phyloP scores from a whole-genome alignment of 2,113 vertebrate genomes.

The Entomyzon cyanotis region DNA sequence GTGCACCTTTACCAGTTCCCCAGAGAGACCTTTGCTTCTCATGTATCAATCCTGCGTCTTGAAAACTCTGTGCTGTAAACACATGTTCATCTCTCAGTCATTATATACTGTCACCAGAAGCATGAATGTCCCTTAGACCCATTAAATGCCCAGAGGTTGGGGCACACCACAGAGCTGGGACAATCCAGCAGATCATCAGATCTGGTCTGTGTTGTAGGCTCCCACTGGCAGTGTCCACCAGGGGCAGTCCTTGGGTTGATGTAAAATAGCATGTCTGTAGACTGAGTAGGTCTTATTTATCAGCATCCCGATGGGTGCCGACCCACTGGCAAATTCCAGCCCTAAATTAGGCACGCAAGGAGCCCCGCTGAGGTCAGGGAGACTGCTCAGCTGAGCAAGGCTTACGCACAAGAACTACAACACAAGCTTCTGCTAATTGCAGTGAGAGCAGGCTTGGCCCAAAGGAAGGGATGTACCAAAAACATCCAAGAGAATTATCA shows the following conservation, averaged over 20 bases:
- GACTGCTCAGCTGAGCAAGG: neutral
- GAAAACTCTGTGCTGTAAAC: fast-evolving
- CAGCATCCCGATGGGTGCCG: neutral
- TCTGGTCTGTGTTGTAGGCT: neutral
- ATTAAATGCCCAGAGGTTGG: fast-evolving
- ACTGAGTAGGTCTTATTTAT: neutral
- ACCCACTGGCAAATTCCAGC: neutral
- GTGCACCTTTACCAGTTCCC: neutral
- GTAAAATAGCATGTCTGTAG: neutral
- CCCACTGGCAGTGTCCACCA: fast-evolving
- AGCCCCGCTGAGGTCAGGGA: neutral
- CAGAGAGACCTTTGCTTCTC: neutral
- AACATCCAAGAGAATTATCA: neutral
- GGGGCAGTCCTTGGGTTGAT: neutral
- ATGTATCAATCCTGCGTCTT: neutral
- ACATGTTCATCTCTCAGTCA: neutral
- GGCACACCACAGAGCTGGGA: fast-evolving
- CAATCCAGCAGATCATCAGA: neutral
- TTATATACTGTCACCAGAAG: neutral
- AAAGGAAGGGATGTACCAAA: neutral
- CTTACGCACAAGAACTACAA: neutral
- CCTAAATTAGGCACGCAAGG: neutral
- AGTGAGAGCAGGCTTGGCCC: neutral
- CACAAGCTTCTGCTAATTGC: neutral
- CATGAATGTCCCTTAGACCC: fast-evolving